Evolutionary conservation across 2,797 vertebrate genomes (phyloP).

Genomic region (Acrossocheilus wenchowensis): DNA sequence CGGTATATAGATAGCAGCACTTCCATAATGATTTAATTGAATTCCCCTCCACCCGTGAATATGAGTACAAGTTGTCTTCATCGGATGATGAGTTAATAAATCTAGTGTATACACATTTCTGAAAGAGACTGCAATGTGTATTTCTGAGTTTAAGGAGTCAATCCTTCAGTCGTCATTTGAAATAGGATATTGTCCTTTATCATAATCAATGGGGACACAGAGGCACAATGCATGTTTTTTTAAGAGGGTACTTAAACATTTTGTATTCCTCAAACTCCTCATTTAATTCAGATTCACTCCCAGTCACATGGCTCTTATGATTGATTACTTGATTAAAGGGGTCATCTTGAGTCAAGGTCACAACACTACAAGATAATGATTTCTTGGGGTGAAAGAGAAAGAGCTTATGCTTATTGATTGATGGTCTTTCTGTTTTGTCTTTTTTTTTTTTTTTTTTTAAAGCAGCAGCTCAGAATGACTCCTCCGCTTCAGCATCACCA

Average conservation of each 20-base stretch:
- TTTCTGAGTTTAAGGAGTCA: neutral
- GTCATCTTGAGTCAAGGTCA: constrained; percentile 17
- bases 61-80: constrained; percentile 18
- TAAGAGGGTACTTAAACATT: neutral
- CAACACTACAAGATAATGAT: constrained; percentile 17
- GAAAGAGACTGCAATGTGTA: neutral
- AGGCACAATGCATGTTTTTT: neutral
- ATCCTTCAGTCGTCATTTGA: neutral
- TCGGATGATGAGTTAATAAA: constrained; percentile 23
- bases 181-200: neutral
- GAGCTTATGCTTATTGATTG: constrained; percentile 27
- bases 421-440: neutral
- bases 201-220: neutral
- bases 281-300: constrained; percentile 12
- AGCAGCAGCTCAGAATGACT: constrained; percentile 68
- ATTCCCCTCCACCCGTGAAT: neutral
- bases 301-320: constrained; percentile 16
- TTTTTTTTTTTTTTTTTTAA: constrained; percentile 54
- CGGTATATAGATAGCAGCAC: neutral
- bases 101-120: neutral
- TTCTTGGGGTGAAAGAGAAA: neutral
- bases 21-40: constrained; percentile 29
- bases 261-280: constrained; percentile 21
- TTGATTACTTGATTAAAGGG: constrained; percentile 32
- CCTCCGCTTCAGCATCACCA: constrained; percentile 68